Conservation (phyloP, 1,140 invertebrate species). For the Chymomyza costata region DNA sequence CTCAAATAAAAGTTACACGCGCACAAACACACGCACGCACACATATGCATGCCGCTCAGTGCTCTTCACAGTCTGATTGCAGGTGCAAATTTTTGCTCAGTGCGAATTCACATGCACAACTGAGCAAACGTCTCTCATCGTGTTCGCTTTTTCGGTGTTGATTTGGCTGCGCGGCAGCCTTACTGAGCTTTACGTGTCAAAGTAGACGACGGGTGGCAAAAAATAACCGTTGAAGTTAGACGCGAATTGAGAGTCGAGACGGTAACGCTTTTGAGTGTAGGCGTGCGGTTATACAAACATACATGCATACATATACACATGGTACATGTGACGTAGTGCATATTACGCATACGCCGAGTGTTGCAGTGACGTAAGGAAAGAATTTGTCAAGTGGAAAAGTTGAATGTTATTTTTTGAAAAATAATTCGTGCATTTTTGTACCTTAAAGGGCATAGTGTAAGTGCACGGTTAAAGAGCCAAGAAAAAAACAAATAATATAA, state of each 20-base stretch:
- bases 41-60: no score
- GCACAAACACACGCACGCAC: neutral
- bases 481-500: no score
- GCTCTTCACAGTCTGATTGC: conserved; percentile 23
- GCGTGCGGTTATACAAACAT: no score
- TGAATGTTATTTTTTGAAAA: conserved; percentile 11
- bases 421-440: conserved; percentile 3
- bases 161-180: neutral
- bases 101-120: conserved; percentile 63
- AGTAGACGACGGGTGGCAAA: no score
- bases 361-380: no score
- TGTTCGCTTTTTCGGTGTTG: conserved; percentile 7
- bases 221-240: no score
- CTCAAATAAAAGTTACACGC: neutral
- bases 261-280: neutral
- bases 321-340: no score
- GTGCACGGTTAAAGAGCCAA: no score
- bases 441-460: conserved; percentile 3
- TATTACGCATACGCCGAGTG: conserved; percentile 34
- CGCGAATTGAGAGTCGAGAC: conserved; percentile 22
- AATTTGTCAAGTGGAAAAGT: no score
- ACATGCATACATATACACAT: no score
- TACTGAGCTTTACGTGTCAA: neutral
- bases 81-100: conserved; percentile 53
- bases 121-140: conserved; percentile 50